Percentiles rank a stretch among this genome's conserved stretches.
Conservation (phyloP, 64 coral and sea anemone species). For the Actinia tenebrosa region DNA sequence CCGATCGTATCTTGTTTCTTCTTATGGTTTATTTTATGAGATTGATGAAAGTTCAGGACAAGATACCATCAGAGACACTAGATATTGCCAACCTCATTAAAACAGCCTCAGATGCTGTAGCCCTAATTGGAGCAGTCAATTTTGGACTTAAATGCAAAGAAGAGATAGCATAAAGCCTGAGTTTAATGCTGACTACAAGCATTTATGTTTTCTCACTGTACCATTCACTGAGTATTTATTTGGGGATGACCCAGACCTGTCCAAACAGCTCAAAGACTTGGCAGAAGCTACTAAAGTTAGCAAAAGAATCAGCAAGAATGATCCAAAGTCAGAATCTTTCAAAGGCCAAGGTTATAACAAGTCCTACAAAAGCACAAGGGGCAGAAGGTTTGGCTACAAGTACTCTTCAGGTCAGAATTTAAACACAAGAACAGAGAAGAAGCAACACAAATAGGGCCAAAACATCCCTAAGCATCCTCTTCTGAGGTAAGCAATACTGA, state of each 20-base stretch:
- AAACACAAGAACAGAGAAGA: background rate
- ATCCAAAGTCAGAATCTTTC: background rate
- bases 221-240: constrained; percentile 24
- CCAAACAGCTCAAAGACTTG: constrained; percentile 33
- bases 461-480: background rate
- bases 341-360: background rate
- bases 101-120: constrained; percentile 18
- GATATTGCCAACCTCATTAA: background rate
- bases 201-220: constrained; percentile 3
- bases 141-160: constrained; percentile 22
- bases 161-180: constrained; percentile 23
- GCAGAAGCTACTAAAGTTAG: constrained; percentile 41
- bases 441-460: constrained; percentile 18
- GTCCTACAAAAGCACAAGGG: constrained; percentile 13
- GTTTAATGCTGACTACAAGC: constrained; percentile 38
- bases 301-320: constrained; percentile 8
- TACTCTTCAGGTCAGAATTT: background rate
- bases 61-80: constrained; percentile 10
- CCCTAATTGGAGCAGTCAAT: constrained; percentile 14
- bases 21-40: no score
- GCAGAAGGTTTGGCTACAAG: background rate
- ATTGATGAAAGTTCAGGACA: background rate
- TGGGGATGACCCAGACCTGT: constrained; percentile 36
- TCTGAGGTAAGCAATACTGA: constrained; percentile 11
- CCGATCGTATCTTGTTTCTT: no score